These are phyloP conservation scores for Muntiacus reevesi DNA, from an alignment of 2,113 vertebrate genomes.

Conservation along the genomic window DNA sequence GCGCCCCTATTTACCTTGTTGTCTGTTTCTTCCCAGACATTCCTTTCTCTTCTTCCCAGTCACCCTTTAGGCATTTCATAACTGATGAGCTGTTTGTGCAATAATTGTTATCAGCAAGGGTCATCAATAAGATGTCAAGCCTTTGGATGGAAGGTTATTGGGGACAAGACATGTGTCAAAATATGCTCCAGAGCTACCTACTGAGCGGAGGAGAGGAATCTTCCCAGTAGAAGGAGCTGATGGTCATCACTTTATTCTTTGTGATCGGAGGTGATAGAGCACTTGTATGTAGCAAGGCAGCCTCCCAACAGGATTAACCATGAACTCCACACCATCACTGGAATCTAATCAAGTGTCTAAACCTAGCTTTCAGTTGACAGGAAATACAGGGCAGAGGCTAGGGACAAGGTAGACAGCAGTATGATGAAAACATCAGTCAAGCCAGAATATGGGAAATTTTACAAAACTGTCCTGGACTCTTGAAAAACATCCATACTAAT, in stretches of 20 bases:
- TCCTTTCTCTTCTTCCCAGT: neutral
- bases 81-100: neutral
- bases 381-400: neutral
- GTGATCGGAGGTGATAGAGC: neutral
- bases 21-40: neutral
- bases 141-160: neutral
- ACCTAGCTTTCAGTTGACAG: neutral
- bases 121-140: neutral
- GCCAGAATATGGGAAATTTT: neutral
- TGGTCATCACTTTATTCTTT: neutral
- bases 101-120: neutral
- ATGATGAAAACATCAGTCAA: neutral
- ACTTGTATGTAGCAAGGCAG: rapidly evolving
- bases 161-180: neutral
- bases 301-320: neutral
- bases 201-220: neutral
- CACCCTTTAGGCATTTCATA: neutral
- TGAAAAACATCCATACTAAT: neutral
- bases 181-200: neutral
- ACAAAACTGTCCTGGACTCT: neutral
- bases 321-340: rapidly evolving
- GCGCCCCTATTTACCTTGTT: neutral
- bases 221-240: neutral
- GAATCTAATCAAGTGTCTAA: neutral
- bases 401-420: neutral